Conservation (phyloP, 1,140 invertebrate genomes). For the Maniola jurtina region DNA sequence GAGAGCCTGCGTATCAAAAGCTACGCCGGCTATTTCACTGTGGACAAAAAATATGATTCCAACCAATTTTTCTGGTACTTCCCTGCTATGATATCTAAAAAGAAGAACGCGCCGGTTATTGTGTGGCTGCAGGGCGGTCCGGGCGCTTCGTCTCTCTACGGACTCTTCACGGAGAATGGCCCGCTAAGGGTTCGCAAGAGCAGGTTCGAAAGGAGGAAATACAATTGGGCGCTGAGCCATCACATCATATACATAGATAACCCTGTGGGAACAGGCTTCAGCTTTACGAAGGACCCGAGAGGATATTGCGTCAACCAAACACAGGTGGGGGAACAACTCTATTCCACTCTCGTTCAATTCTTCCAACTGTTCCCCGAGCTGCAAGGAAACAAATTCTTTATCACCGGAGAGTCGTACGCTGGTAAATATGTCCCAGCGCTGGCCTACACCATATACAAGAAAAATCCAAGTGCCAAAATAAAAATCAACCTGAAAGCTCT, state of each 20-base stretch:
- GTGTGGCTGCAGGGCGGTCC: slow-evolving; percentile 91
- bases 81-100: slow-evolving; percentile 79
- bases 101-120: slow-evolving; percentile 81
- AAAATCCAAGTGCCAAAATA: slow-evolving; percentile 71
- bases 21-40: slow-evolving; percentile 86
- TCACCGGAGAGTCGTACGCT: slow-evolving; percentile 93
- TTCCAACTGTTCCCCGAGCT: slow-evolving; percentile 86
- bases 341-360: slow-evolving; percentile 84
- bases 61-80: slow-evolving; percentile 91
- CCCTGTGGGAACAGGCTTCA: slow-evolving; percentile 91
- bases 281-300: slow-evolving; percentile 83
- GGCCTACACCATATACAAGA: slow-evolving; percentile 86
- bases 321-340: slow-evolving; percentile 83
- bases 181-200: slow-evolving; percentile 79
- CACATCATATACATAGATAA: slow-evolving; percentile 93
- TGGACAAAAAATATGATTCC: slow-evolving; percentile 83
- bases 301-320: slow-evolving; percentile 84
- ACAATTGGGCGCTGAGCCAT: slow-evolving; percentile 87
- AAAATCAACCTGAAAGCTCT: slow-evolving; percentile 86
- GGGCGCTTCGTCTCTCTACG: slow-evolving; percentile 88
- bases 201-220: slow-evolving; percentile 80
- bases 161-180: slow-evolving; percentile 90
- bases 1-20: slow-evolving; percentile 66
- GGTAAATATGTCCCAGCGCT: slow-evolving; percentile 92
- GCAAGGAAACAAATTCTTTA: slow-evolving; percentile 84